phyloP scores from a whole-genome alignment of 2,113 vertebrate genomes.

The Festucalex cinctus region DNA sequence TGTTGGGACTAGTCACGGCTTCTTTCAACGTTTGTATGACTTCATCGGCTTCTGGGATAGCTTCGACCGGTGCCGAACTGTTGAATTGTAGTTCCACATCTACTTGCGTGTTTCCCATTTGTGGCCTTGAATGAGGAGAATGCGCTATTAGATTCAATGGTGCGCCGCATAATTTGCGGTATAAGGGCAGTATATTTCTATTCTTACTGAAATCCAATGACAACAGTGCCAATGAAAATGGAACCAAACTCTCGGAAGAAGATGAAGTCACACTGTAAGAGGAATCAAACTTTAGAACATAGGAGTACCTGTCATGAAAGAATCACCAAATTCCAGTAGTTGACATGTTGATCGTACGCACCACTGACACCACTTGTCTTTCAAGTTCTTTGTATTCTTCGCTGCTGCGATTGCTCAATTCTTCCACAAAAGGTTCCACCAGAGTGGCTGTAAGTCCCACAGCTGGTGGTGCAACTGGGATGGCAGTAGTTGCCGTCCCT shows the following conservation, averaged over 20 bases:
- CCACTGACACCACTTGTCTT: not conserved
- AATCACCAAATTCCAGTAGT: too few relatives aligned
- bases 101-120: constrained; percentile 1
- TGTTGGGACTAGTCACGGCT: not conserved
- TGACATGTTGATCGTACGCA: too few relatives aligned
- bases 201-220: not conserved
- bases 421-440: constrained; percentile 5
- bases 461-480: not conserved
- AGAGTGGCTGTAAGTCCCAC: not conserved
- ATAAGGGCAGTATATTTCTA: not conserved
- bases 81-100: not conserved
- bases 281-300: not conserved
- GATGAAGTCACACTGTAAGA: constrained; percentile 5
- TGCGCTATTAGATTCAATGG: not conserved
- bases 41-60: not conserved
- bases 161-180: not conserved
- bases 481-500: not conserved
- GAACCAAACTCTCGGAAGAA: not conserved
- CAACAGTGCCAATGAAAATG: not conserved
- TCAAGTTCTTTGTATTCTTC: not conserved
- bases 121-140: not conserved
- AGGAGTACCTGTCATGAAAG: too few relatives aligned
- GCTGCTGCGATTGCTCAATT: constrained; percentile 7
- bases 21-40: not conserved
- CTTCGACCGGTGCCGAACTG: not conserved